Percentiles rank a stretch among this genome's conserved stretches.
Conservation (phyloP, 2,113 vertebrate species). For the Brachypteracias leptosomus region DNA sequence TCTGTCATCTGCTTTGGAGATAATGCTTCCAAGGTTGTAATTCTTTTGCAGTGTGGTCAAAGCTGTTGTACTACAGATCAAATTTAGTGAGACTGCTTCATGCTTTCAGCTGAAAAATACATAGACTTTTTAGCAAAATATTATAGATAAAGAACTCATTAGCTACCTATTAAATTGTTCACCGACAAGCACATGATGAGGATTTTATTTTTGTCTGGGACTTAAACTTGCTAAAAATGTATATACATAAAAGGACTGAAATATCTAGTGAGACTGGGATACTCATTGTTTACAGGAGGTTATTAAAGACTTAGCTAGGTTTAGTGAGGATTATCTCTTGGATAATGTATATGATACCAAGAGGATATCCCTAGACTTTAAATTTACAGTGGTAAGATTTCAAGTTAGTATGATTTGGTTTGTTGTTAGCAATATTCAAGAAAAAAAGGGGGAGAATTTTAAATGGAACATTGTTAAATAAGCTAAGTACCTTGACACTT, state of each 20-base stretch:
- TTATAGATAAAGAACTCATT: background rate
- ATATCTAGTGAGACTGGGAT: background rate
- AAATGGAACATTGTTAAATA: background rate
- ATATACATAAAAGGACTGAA: background rate
- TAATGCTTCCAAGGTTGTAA: background rate
- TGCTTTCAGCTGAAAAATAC: background rate
- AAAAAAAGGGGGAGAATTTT: background rate
- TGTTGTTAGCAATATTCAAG: background rate
- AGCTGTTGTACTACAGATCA: background rate
- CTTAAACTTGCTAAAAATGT: background rate
- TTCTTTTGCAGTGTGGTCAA: background rate
- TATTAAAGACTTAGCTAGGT: slow-evolving; percentile 35
- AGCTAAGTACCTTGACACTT: background rate
- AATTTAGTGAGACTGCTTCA: background rate
- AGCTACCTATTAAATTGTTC: background rate
- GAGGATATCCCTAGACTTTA: background rate
- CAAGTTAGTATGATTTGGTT: background rate
- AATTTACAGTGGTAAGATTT: background rate
- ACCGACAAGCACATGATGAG: background rate
- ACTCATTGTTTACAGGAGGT: background rate
- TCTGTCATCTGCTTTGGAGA: background rate
- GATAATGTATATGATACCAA: background rate
- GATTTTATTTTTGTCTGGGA: background rate
- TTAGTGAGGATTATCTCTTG: slow-evolving; percentile 16
- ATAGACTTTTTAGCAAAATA: background rate